phyloP scores from a whole-genome alignment of 2,888 invertebrate species.

The Panopea generosa region DNA sequence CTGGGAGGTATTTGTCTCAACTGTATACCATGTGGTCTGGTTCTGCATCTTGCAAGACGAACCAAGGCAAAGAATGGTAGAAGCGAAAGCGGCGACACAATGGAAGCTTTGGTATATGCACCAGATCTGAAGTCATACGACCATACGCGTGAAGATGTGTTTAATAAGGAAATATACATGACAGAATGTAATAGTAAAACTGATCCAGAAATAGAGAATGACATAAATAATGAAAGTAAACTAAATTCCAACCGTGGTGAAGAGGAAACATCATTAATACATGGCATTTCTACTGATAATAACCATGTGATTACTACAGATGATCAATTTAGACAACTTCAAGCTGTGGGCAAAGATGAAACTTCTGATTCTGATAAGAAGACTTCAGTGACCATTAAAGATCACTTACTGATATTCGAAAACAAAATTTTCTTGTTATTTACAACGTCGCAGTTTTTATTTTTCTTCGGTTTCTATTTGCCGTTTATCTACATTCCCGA shows the following conservation, averaged over 20 bases:
- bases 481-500: constrained; percentile 95
- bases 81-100: no score
- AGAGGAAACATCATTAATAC: not conserved
- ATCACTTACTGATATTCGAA: constrained; percentile 14
- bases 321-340: no score
- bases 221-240: not conserved
- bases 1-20: constrained; percentile 93
- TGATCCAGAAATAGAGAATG: not conserved
- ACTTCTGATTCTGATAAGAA: not conserved
- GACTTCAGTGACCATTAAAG: not conserved
- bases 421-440: constrained; percentile 90
- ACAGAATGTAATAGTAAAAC: no score
- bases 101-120: not conserved
- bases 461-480: constrained; percentile 96
- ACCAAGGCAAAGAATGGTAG: not conserved
- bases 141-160: no score
- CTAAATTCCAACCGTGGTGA: not conserved
- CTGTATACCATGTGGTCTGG: constrained; percentile 92
- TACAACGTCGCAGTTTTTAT: constrained; percentile 95
- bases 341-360: no score
- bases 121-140: not conserved
- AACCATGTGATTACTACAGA: not conserved
- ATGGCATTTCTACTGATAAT: not conserved
- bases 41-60: constrained; percentile 1
- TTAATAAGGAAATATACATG: no score